Evolutionary conservation across 2,113 vertebrate species (phyloP).

Genomic region (Megaceryle torquata): DNA sequence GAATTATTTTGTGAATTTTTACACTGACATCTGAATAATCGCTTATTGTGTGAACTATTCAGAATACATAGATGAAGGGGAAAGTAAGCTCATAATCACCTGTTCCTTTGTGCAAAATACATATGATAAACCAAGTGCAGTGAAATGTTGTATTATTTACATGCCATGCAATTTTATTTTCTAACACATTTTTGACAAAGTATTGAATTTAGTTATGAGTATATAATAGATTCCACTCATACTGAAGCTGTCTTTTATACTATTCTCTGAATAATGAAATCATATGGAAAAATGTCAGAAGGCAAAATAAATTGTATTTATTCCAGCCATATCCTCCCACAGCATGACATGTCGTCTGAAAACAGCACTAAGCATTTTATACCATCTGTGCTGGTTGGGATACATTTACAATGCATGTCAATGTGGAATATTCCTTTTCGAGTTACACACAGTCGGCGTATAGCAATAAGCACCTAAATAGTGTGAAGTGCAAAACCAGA

Average conservation of each 20-base stretch:
- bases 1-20: slow-evolving; percentile 60
- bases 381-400: slow-evolving; percentile 74
- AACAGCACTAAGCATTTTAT: slow-evolving; percentile 73
- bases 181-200: slow-evolving; percentile 40
- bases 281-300: slow-evolving; percentile 73
- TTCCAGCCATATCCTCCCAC: slow-evolving; percentile 74
- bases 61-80: slow-evolving; percentile 21
- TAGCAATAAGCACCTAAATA: slow-evolving; percentile 36
- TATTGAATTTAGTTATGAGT: slow-evolving; percentile 38
- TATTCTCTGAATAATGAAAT: slow-evolving; percentile 73
- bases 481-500: slow-evolving; percentile 17
- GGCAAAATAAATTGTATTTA: slow-evolving; percentile 76
- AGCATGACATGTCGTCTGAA: slow-evolving; percentile 68
- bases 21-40: slow-evolving; percentile 41
- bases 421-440: slow-evolving; percentile 56
- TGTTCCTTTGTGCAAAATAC: slow-evolving; percentile 64
- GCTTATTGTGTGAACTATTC: slow-evolving; percentile 52
- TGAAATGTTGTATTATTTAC: slow-evolving; percentile 67
- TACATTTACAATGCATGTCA: slow-evolving; percentile 52
- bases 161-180: slow-evolving; percentile 51
- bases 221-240: slow-evolving; percentile 46
- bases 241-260: neutral
- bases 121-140: slow-evolving; percentile 60
- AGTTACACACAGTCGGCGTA: slow-evolving; percentile 46
- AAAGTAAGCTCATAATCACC: slow-evolving; percentile 69